Base-by-base conservation (phyloP, 2,888 invertebrate genomes). In the Tipula lateralis region DNA sequence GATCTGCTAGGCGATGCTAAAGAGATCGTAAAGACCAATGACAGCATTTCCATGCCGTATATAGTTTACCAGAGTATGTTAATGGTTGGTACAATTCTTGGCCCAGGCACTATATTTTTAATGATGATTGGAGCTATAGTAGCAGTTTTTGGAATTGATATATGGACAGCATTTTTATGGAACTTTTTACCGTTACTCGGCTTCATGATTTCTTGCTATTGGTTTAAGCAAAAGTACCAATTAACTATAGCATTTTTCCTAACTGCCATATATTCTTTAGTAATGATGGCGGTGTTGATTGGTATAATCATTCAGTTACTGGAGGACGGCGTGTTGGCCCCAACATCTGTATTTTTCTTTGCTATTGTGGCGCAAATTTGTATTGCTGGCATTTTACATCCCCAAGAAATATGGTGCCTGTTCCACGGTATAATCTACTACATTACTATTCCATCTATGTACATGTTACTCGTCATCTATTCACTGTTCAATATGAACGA, bases 271-370 rank as follows among this genome's bases (percentile, higher is more conserved):
- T 97, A 97, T 89, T 95, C 95, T 0, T 92, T 97, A 88, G 91
- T 97, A 6, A 97, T 97, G 97, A 93, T 96, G 91, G 93, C 96
- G 34, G 97, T 97, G 0, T 91, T 97, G 29, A 94, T 96, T 82
- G 96, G 96, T 83, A 93, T 96, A 84, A 92, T 93, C 85, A 91
- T 96, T 1, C 96, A 96, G 90, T 95, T 96, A 85, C 91, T 93
- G 0, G 93, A 94, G 85, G 96, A 96, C 88, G n/a, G n/a, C n/a
- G n/a, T n/a, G n/a, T n/a, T n/a, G n/a, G n/a, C n/a, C n/a, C n/a
- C n/a, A n/a, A 94, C 96, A 0, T 95, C 96, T 6, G 90, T 97
- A n/a, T 96, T 97, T 89, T 94, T 96, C 85, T 91, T 96, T 13
- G 89, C 94, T 3, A 93, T 96, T 19, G 93, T 94, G 1, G 91